Percentiles rank a stretch among this genome's conserved stretches.
These are phyloP conservation scores for Glaucopsyche alexis DNA, from an alignment of 2,888 invertebrate species.

Conservation along the genomic window DNA sequence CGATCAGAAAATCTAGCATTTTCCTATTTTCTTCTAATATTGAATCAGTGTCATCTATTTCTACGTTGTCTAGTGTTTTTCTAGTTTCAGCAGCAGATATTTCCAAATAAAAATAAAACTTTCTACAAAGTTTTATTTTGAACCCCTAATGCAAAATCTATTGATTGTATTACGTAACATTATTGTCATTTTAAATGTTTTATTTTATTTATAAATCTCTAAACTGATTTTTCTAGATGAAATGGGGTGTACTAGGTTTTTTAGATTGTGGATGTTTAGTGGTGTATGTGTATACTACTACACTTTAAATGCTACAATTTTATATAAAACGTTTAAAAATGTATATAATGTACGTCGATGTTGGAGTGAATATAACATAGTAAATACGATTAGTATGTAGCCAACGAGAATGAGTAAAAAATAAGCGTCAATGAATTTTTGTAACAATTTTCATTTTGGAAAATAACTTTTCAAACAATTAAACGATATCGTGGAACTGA, in stretches of 20 bases:
- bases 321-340: constrained; percentile 72
- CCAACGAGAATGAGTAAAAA: neutral
- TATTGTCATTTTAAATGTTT: constrained; percentile 22
- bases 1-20: neutral
- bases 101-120: neutral
- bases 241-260: neutral
- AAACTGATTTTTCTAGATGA: neutral
- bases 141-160: constrained; percentile 17
- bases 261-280: neutral
- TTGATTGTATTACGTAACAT: neutral
- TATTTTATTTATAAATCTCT: constrained; percentile 16
- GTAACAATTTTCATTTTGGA: neutral
- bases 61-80: neutral
- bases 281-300: constrained; percentile 42
- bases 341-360: constrained; percentile 60
- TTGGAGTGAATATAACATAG: neutral
- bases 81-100: neutral
- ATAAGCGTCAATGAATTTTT: constrained; percentile 22
- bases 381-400: neutral
- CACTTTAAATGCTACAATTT: constrained; percentile 51
- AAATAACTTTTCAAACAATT: neutral
- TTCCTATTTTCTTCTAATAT: neutral
- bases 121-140: constrained; percentile 3
- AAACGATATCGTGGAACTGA: neutral
- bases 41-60: neutral